Evolutionary conservation across 2,113 vertebrate species (phyloP), one percentile per base, ranked within the genome.

Genomic region (Geococcyx californianus): DNA sequence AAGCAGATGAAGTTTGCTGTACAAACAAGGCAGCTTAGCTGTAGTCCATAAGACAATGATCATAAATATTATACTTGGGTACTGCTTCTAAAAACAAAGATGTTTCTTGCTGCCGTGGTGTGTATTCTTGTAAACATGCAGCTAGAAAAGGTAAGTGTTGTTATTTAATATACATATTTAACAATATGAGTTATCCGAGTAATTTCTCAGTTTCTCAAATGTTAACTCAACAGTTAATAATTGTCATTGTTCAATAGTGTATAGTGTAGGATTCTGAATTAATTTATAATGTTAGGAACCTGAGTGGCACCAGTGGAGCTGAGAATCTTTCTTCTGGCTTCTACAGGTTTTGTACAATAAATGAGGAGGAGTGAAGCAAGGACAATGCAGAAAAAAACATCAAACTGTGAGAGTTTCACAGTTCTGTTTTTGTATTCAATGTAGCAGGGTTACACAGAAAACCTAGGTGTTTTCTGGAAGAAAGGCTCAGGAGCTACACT

Each of bases 21-120:
- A 79, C 89, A 89, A 89, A 87, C 90, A 79, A 54, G 74, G 74
- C 89, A 36, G 31, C 16, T 66, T 76, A 58, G 54, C 49, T 58
- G 54, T 52, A 38, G 28, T 54, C 36, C 29, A 28, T 5, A 18
- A 69, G 72, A 47, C 4, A 2, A 28, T n/a, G 6, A 72, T 33
- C 83, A 72, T 59, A 80, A n/a, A 52, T 38, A 34, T 2, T 56
- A 10, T 21, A 25, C 31, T 76, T 40, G 67, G n/a, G 14, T 19
- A 42, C 5, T 10, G 1, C 42, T 64, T 59, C 55, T 47, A 5
- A 58, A 89, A 73, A 40, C 18, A 38, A 38, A 90, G 56, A 7
- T 26, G 24, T 44, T 58, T 18, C 36, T 70, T 58, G 70, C 45
- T 76, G 29, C 52, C n/a, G 14, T 13, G 15, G 13, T 28, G 11